Conservation (phyloP, 2,113 vertebrate species). For the Tenrec ecaudatus region DNA sequence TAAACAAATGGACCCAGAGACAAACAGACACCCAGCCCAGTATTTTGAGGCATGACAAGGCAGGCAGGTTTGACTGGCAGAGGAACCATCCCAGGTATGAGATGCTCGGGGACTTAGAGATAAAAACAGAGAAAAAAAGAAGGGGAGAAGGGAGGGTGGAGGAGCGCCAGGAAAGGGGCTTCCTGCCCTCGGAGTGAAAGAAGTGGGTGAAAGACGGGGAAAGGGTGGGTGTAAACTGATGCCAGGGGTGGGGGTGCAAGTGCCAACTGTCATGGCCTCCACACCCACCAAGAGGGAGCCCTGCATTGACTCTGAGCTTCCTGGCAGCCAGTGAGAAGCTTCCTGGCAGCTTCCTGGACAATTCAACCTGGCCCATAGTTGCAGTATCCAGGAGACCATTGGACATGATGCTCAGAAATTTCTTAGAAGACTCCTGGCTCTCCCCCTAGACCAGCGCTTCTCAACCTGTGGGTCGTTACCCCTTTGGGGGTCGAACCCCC, state of each 20-base stretch:
- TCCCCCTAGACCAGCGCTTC: not conserved
- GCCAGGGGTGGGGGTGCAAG: not conserved
- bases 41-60: not conserved
- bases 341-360: no score
- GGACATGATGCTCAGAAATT: not conserved
- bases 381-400: not conserved
- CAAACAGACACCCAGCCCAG: not conserved
- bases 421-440: not conserved
- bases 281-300: not conserved
- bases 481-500: no score
- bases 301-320: not conserved
- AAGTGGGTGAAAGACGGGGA: not conserved
- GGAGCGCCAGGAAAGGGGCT: not conserved
- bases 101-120: not conserved
- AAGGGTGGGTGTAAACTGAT: not conserved
- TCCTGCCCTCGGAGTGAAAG: not conserved
- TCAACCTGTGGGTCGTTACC: no score
- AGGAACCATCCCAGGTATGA: not conserved
- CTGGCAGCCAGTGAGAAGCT: not conserved
- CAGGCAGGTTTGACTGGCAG: not conserved
- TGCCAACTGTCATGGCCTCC: rapidly evolving
- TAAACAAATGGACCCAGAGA: not conserved
- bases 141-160: not conserved
- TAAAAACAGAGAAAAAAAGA: not conserved
- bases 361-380: not conserved